Evolutionary conservation across 1,140 invertebrate species (phyloP).

Genomic region (Heterodera carotae): DNA sequence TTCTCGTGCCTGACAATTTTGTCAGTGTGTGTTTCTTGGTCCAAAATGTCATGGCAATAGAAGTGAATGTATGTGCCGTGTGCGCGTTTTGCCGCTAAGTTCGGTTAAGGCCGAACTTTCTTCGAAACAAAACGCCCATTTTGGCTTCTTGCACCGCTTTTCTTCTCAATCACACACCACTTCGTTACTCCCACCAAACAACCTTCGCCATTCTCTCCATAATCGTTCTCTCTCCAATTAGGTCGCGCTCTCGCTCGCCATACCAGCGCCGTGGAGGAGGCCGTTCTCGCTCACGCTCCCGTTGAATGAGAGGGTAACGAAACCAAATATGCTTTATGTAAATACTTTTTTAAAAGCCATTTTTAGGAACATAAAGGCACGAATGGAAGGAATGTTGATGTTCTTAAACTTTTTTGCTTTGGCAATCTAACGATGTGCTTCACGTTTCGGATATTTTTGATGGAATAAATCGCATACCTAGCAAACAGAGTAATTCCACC

Average conservation of each 20-base stretch:
- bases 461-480: too few relatives aligned
- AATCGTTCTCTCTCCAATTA: constrained; percentile 17
- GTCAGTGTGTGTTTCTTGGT: background rate
- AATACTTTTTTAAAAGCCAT: background rate
- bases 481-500: too few relatives aligned
- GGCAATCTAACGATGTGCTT: background rate
- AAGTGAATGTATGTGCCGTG: background rate
- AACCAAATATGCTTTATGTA: background rate
- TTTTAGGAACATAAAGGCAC: background rate
- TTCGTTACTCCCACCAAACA: constrained; percentile 10
- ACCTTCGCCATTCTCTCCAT: constrained; percentile 2
- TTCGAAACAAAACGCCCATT: constrained; percentile 10
- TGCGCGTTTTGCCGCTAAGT: background rate
- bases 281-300: constrained; percentile 33
- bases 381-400: background rate
- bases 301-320: constrained; percentile 12
- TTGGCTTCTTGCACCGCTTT: background rate
- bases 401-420: background rate
- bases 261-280: constrained; percentile 35
- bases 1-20: background rate
- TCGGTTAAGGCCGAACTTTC: background rate
- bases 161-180: background rate
- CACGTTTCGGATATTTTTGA: too few relatives aligned
- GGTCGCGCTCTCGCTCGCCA: constrained; percentile 37
- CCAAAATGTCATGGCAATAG: background rate